Evolutionary conservation across 1,140 invertebrate genomes (phyloP), one percentile per base, ranked within the genome.

Genomic region (Matsumurasca onukii): DNA sequence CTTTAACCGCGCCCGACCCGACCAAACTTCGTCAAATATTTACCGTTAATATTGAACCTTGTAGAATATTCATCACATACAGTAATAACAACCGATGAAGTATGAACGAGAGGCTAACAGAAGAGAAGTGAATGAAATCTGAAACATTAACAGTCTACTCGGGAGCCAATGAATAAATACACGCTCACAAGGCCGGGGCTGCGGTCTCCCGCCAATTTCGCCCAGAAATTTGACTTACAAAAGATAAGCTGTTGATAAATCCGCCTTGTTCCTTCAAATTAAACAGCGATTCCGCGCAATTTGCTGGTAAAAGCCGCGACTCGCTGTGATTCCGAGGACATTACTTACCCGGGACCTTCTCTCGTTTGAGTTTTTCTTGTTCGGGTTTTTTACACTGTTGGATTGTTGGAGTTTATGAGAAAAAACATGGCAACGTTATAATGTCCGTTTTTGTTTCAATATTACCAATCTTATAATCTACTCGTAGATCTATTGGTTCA

Each of bases 231-330:
- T 59, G 55, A 59, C 55, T 59, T 29, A 59, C 55, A 59, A 59
- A 59, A 59, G 55, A 59, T 59, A 59, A 59, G 55, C 22, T 29
- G 55, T 25, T 27, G 55, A 59, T 59, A 59, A 59, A 59, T 59
- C 55, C n/a, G 24, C 55, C 22, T 27, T 12, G 55, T 59, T 59
- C 3, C 55, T 27, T 59, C 55, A 59, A 59, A 59, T 59, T 59
- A 59, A 59, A 59, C 55, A 24, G 30, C 22, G 55, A 13, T 59
- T 59, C 55, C 55, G 25, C 15, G 55, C 55, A 59, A 59, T 59
- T 59, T 59, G 55, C 30, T 25, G 55, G 13, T n/a, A 12, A 20
- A 5, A 22, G 55, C 55, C 55, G 55, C 13, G 2, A 27, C 55
- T 25, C 22, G 24, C 24, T 59, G n/a, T 22, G 17, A 59, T 59